Evolutionary conservation across 1,140 invertebrate genomes (phyloP), one percentile per base, ranked within the genome.

Genomic region (Mercenaria mercenaria): DNA sequence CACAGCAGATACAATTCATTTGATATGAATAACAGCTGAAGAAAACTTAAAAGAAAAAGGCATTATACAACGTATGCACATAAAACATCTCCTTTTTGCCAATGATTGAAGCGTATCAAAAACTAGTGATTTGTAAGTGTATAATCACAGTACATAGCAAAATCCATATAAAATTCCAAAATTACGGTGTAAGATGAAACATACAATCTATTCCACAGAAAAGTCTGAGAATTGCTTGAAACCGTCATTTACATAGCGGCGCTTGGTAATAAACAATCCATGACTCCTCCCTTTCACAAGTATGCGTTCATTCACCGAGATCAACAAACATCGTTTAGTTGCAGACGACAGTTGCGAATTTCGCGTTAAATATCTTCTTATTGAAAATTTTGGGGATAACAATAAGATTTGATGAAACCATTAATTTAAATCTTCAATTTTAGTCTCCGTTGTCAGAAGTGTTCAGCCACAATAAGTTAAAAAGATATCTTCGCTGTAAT

Each of bases 201-300:
- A 77, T 77, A 32, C 74, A 77, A 50, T 77, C 26, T 77, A 52
- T 77, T 50, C 47, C 41, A 50, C 74, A 52, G 74, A 77, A 47
- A 43, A 52, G 8, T 79, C 76, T 56, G 47, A 79, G 76, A 79
- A 59, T 56, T 56, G 47, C 76, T 52, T 6, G 29, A 79, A 79
- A 56, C 76, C 26, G 47, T 79, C 76, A 79, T 79, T 79, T 79
- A 79, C 76, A 79, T 79, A 79, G 76, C 43, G 47, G 47, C 76
- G 43, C 76, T 52, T 50, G 76, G 47, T 56, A 79, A 79, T 79
- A 79, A 79, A 79, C 47, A 52, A 52, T 56, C 76, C 47, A 34
- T 79, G 76, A 79, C 76, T 79, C 76, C 76, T 52, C 76, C 76
- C 50, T 79, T 52, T 34, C 76, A 39, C 76, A 18, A n/a, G 76